Evolutionary conservation across 1,140 invertebrate genomes (phyloP), one percentile per base, ranked within the genome.

Genomic region (Hirudo medicinalis): DNA sequence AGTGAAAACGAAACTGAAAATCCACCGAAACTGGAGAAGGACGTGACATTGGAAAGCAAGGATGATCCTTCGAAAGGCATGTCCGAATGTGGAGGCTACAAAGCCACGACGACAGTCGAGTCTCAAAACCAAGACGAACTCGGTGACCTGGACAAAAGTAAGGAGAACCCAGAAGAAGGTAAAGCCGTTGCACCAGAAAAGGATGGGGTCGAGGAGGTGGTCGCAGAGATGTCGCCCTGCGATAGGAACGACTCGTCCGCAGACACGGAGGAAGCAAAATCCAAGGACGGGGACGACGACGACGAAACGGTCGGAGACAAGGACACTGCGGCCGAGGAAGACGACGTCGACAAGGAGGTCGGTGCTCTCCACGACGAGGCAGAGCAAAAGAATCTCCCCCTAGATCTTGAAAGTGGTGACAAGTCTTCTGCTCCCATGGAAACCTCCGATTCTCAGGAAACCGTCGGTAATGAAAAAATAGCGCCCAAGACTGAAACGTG

Each of bases 1-100:
- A 67, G 72, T 72, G 36, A 72, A 69, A 54, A 22, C n/a, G 54
- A 69, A 71, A 36, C 70, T 72, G 25, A 74, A 73, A 67, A 8
- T 22, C 57, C 69, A 72, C 70, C 54, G 72, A 74, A 57, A 54
- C 29, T 27, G 63, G 60, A 67, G 49, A 53, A 67, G 67, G 49
- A 66, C 69, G 49, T 68, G 40, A 36, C 17, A n/a, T 11, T 57
- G 49, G 54, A 66, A 36, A 20, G n/a, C 53, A 25, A 19, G 6
- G 53, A 40, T 63, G 72, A 66, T 4, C 19, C 66, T 29, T 17
- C 27, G 8, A 70, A 71, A 43, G 27, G 55, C 9, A 17, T 9
- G 43, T 11, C 25, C 60, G 60, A 25, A 6, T 11, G 17, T 29
- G 9, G 25, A 29, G 67, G 27, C 2, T 2, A 8, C 20, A 43